Evolutionary conservation across 2,113 vertebrate genomes (phyloP).

Genomic region (Ia io): DNA sequence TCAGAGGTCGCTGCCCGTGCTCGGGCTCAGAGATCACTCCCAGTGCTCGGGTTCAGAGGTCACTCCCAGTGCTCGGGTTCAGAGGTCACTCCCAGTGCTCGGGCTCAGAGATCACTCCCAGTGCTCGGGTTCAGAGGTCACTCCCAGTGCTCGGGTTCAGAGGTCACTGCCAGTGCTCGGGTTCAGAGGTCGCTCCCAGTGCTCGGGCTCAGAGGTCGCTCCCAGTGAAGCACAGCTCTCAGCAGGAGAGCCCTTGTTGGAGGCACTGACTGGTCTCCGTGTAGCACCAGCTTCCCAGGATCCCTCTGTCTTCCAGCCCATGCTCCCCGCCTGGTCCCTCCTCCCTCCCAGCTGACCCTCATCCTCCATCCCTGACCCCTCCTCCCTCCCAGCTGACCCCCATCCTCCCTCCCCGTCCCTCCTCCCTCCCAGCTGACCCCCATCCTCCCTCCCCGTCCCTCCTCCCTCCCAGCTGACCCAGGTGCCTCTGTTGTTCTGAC

Average conservation of each 20-base stretch:
- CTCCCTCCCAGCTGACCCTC: too few relatives aligned
- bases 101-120: too few relatives aligned
- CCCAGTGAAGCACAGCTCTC: background rate
- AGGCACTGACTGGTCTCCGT: background rate
- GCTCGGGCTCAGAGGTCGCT: background rate
- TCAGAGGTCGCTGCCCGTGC: too few relatives aligned
- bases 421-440: too few relatives aligned
- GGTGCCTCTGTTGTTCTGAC: background rate
- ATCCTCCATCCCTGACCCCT: background rate
- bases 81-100: background rate
- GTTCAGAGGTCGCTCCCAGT: background rate
- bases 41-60: background rate
- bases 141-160: background rate
- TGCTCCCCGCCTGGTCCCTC: background rate
- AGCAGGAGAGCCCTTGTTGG: background rate
- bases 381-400: too few relatives aligned
- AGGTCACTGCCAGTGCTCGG: background rate
- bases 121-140: too few relatives aligned
- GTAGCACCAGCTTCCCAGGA: rapidly evolving
- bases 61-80: too few relatives aligned
- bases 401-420: background rate
- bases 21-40: too few relatives aligned
- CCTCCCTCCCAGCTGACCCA: too few relatives aligned
- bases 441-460: too few relatives aligned
- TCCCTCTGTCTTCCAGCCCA: background rate